Evolutionary conservation across 1,140 invertebrate species (phyloP), one percentile per base, ranked within the genome.

Genomic region (Drosophila bocki): DNA sequence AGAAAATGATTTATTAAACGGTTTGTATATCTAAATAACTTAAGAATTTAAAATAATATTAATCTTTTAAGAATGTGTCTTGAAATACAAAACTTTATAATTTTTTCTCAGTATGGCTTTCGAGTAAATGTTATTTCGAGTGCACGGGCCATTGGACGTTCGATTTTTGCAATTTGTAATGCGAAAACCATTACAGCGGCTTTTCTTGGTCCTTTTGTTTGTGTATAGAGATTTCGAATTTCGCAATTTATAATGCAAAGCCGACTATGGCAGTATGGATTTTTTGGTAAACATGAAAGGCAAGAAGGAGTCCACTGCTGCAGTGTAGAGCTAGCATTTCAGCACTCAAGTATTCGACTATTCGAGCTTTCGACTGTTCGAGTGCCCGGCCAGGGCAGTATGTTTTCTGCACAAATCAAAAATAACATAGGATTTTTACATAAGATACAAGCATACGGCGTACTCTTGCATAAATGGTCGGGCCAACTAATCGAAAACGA

Each of bases 321-420:
- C 11, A 35, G n/a, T 13, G 17, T 15, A 37, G 8, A 37, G 59
- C 54, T 54, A 39, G 50, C 33, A 45, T 29, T 61, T n/a, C 26
- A 33, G 53, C 4, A 17, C n/a, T n/a, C 29, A 11, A 51, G 48
- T 11, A 17, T 1, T 32, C 9, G 45, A 47, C 7, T 19, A n/a
- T n/a, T 41, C 39, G 7, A n/a, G 39, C 5, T 6, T 29, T 29
- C 8, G 15, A n/a, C 15, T 3, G 2, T 11, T 29, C 22, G 15
- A 50, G 15, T n/a, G 26, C 29, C 47, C 51, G 41, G 41, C 45
- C 29, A 47, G 26, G 26, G 26, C 26, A 32, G 26, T 17, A 5
- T 53, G 67, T 79, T 86, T 82, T 60, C 75, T 67, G 59, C 54
- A 42, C 57, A 82, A 82, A 80, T 87, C 83, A 79, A 79, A 85